Conservation (phyloP, 2,113 vertebrate species). For the Danio rerio region GRCz12tu NC_133190.1:19717501-19718000, state of each 20-base stretch:
- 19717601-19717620: slow-evolving; percentile 81
- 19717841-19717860: slow-evolving; percentile 66
- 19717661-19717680: slow-evolving; percentile 73
- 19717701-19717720: slow-evolving; percentile 50
- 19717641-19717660: slow-evolving; percentile 95
- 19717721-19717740: slow-evolving; percentile 30
- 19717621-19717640: slow-evolving; percentile 77
- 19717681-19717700: slow-evolving; percentile 63
- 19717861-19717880: slow-evolving; percentile 69
- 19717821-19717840: slow-evolving; percentile 74
- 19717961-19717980: background rate
- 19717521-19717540: background rate
- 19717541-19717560: background rate
- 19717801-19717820: slow-evolving; percentile 71
- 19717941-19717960: slow-evolving; percentile 1
- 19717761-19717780: background rate
- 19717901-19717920: slow-evolving; percentile 98
- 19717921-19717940: slow-evolving; percentile 93
- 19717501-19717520: background rate
- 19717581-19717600: slow-evolving; percentile 81
- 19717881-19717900: slow-evolving; percentile 82
- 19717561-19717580: slow-evolving; percentile 22
- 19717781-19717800: slow-evolving; percentile 39
- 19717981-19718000: background rate
- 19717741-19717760: background rate